Evolutionary conservation across 2,797 vertebrate genomes (phyloP).

Genomic region (Dicrostonyx torquatus): DNA sequence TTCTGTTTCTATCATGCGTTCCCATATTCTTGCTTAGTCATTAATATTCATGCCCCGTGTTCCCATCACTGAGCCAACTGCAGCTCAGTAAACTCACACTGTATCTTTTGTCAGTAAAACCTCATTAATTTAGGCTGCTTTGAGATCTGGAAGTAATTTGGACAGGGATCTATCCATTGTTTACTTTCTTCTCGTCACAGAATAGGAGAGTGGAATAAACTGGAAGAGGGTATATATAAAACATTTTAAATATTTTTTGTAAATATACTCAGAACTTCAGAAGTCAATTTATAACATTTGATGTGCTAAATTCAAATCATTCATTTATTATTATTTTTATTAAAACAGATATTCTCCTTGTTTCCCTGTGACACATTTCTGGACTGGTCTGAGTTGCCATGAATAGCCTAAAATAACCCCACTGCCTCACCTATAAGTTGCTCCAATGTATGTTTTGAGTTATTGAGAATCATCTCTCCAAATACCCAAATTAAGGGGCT

Average conservation of each 20-base stretch:
- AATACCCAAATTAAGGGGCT: conserved; percentile 58
- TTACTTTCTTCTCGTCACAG: conserved; percentile 60
- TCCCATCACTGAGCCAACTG: neutral
- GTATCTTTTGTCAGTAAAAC: conserved; percentile 75
- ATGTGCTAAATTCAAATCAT: conserved; percentile 57
- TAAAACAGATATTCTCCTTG: conserved; percentile 29
- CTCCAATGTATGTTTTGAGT: conserved; percentile 24
- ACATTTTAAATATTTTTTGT: conserved; percentile 48
- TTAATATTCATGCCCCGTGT: conserved; percentile 68
- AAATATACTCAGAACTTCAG: conserved; percentile 43
- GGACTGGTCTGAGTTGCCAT: conserved; percentile 15
- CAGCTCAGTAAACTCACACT: conserved; percentile 66
- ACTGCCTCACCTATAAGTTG: conserved; percentile 7
- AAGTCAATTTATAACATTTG: conserved; percentile 51
- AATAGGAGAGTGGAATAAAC: conserved; percentile 57
- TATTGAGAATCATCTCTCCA: conserved; percentile 55
- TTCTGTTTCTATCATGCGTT: conserved; percentile 49
- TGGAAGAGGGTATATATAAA: conserved; percentile 15
- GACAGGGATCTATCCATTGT: conserved; percentile 63
- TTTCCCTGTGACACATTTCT: neutral
- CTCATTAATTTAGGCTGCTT: conserved; percentile 77
- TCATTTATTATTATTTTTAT: conserved; percentile 58
- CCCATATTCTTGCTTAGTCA: conserved; percentile 19
- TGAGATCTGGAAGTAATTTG: conserved; percentile 73
- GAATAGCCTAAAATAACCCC: conserved; percentile 13